Evolutionary conservation across 2,797 vertebrate species (phyloP), one percentile per base, ranked within the genome.

Genomic region (Sebastes flavidus): DNA sequence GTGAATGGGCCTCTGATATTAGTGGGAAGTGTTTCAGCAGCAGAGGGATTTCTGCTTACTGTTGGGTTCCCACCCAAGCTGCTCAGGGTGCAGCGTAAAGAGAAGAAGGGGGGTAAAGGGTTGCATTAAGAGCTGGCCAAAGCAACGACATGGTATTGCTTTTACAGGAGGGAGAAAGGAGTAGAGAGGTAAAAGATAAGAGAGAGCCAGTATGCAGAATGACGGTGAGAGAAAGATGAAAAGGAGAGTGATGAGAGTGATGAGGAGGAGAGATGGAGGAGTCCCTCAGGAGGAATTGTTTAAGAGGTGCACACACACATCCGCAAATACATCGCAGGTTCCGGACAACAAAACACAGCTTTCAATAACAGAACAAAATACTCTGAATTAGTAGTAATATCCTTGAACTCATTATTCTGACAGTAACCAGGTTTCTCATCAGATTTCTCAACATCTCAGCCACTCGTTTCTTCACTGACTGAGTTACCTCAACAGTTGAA

Each of bases 31-130:
- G 73, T 91, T 91, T 93, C 80, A 75, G 81, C 74, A 80, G 74
- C 78, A 22, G 75, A 75, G 72, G 74, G 79, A 89, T 91, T 94
- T 93, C 76, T 92, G 93, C 90, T 93, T 92, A 91, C 89, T 87
- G 85, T 54, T 88, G 63, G 80, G 82, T 91, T 93, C 85, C 66
- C 80, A 84, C 82, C 70, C 27, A 70, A 22, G 11, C 75, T 75
- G 66, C 56, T 79, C 55, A 63, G 77, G 4, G 29, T 30, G 65
- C 67, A 87, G 81, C 4, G 24, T 79, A 54, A 67, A 75, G 32
- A 14, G 22, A 54, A 76, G n/a, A 75, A 59, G 74, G 77, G 60
- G 72, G 75, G 62, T 66, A 72, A 70, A 85, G 68, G 58, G 82
- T 68, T 89, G 88, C 89, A 93, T 92, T 94, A 94, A 89, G 82